phyloP scores from a whole-genome alignment of 2,888 invertebrate genomes.

The Leptinotarsa juncta region DNA sequence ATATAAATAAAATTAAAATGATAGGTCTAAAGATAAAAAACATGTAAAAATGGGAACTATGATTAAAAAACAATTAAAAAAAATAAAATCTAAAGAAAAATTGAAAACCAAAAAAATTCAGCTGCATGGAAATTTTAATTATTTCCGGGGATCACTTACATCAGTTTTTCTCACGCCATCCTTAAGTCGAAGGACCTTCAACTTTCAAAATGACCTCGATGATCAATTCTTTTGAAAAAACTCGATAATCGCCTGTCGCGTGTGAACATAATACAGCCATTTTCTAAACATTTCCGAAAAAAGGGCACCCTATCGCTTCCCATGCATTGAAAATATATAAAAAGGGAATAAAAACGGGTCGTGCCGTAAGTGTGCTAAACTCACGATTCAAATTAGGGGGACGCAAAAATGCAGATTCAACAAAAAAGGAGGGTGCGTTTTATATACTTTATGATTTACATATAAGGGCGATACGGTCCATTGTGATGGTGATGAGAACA shows the following conservation, averaged over 20 bases:
- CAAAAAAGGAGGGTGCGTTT: constrained; percentile 49
- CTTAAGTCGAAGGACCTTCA: constrained; percentile 4
- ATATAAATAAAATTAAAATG: too few relatives aligned
- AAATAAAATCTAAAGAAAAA: too few relatives aligned
- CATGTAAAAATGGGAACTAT: too few relatives aligned
- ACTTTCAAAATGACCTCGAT: background rate
- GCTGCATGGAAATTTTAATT: background rate
- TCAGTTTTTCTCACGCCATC: constrained; percentile 10
- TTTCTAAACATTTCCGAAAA: constrained; percentile 39
- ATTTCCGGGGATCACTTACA: background rate
- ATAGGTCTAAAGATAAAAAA: too few relatives aligned
- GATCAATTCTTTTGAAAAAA: constrained; percentile 23
- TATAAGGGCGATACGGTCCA: constrained; percentile 47
- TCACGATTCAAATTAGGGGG: constrained; percentile 28
- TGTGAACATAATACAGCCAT: constrained; percentile 41
- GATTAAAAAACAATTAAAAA: too few relatives aligned
- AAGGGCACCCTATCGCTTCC: constrained; percentile 34
- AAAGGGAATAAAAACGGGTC: constrained; percentile 36
- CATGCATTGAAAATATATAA: constrained; percentile 34
- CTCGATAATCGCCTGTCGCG: constrained; percentile 27
- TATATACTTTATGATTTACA: constrained; percentile 50
- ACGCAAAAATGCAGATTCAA: constrained; percentile 29
- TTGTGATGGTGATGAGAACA: constrained; percentile 27
- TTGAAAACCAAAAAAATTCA: too few relatives aligned
- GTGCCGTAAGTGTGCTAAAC: constrained; percentile 35